Base-by-base conservation (phyloP, 2,888 invertebrate genomes). In the Dolomedes plantarius region DNA sequence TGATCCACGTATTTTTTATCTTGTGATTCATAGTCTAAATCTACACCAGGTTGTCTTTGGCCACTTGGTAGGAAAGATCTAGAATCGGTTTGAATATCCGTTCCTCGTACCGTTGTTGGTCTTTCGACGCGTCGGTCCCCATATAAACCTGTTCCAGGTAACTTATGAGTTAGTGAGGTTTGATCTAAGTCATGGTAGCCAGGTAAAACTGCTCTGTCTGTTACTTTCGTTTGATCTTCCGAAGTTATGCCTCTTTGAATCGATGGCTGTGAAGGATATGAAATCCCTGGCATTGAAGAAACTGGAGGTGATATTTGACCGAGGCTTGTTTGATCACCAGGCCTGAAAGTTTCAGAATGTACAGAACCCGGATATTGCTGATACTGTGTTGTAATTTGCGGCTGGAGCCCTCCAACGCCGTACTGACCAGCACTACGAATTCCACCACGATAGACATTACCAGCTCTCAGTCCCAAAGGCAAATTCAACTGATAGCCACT, bases 381-480 rank as follows among this genome's bases (percentile, higher is more conserved):
- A 32, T 46, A 72, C n/a, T 67, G 73, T 19, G 72, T 36, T 16
- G 50, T 41, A 36, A 81, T 62, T 23, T 85, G 77, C 7, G 83
- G 78, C 0, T 64, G 69, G n/a, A 23, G 16, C 41, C 79, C 67
- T 1, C 65, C 76, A 28, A 64, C 36, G 16, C 76, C 80, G 41
- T 80, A 86, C n/a, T 76, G 80, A 2, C 86, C 86, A 27, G 36
- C 69, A 67, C 79, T 86, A 13, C 65, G 64, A 19, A 81, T 39
- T 6, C 75, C 86, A 9, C 80, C 76, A 68, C 72, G 11, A 28
- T 86, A 81, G 13, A 76, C 39, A 67, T 69, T 86, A 11, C 86
- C 86, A n/a, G 80, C 75, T n/a, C 27, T 64, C 19, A 86, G 46
- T 7, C 86, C 86, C 32, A 86, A 41, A 5, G 86, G 86, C 39